Conservation (phyloP, 1,140 invertebrate genomes). For the Ceratoteleas bidentatus region DNA sequence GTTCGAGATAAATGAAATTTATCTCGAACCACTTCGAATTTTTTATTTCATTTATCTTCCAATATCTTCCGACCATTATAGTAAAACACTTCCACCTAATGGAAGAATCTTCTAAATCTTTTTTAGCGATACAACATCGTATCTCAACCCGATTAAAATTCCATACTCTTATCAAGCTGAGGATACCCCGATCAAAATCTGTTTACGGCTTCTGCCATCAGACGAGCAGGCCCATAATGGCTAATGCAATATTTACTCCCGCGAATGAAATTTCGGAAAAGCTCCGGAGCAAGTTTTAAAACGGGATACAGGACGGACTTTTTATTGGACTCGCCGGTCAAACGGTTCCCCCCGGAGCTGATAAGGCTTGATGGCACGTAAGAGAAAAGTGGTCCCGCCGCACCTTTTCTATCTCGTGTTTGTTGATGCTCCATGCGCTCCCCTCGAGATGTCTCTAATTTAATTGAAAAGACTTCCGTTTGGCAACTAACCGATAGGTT, state of each 20-base stretch:
- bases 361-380: slow-evolving; percentile 72
- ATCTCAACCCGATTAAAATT: no score
- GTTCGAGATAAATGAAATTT: no score
- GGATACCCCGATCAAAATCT: no score
- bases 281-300: slow-evolving; percentile 46
- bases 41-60: no score
- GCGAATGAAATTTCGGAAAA: slow-evolving; percentile 23
- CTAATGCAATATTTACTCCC: background rate
- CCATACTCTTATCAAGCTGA: no score
- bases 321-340: slow-evolving; percentile 76
- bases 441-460: slow-evolving; percentile 47
- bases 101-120: no score
- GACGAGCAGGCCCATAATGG: no score
- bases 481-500: slow-evolving; percentile 29
- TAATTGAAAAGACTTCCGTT: slow-evolving; percentile 71
- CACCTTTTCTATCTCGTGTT: slow-evolving; percentile 34
- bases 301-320: slow-evolving; percentile 70
- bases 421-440: slow-evolving; percentile 36
- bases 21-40: no score
- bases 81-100: no score
- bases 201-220: no score
- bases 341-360: slow-evolving; percentile 74
- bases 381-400: slow-evolving; percentile 49
- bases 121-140: no score
- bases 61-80: no score